These are phyloP conservation scores for Brachyptera risi DNA, from an alignment of 2,888 invertebrate species.

Conservation along the genomic window DNA sequence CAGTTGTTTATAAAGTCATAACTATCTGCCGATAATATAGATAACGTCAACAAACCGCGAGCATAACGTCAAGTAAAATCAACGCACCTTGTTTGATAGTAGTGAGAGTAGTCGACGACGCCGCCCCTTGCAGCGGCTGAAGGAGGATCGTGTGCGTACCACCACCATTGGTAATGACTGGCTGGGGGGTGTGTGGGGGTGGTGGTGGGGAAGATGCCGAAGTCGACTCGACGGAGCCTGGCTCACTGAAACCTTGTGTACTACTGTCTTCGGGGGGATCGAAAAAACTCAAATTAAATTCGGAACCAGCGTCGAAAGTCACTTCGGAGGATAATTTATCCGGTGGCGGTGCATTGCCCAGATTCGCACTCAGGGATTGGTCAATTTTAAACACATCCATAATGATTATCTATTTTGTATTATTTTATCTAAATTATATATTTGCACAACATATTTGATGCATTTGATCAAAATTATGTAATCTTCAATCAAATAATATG, in stretches of 20 bases:
- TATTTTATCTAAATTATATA: too few species aligned
- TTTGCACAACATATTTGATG: too few species aligned
- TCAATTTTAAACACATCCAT: constrained; percentile 74
- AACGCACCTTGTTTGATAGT: constrained; percentile 22
- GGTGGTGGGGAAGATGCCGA: constrained; percentile 32
- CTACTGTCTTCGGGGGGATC: constrained; percentile 65
- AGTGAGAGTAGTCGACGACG: constrained; percentile 15
- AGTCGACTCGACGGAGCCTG: constrained; percentile 56
- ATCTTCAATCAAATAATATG: background rate
- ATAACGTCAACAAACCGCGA: background rate
- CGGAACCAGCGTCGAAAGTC: constrained; percentile 68
- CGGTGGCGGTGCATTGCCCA: constrained; percentile 57
- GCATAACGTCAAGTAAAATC: too few species aligned
- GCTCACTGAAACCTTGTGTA: constrained; percentile 63
- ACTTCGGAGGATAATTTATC: constrained; percentile 61
- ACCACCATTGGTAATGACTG: background rate
- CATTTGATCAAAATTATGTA: background rate
- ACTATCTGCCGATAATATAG: background rate
- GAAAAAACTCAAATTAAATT: constrained; percentile 78
- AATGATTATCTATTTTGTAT: too few species aligned
- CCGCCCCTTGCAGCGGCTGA: constrained; percentile 18
- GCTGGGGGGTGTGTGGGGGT: constrained; percentile 12
- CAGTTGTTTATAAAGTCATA: too few species aligned
- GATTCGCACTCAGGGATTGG: constrained; percentile 59
- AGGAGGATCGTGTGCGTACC: constrained; percentile 14